These are phyloP conservation scores for Okamejei kenojei DNA, from an alignment of 2,797 vertebrate species.

Conservation along the genomic window DNA sequence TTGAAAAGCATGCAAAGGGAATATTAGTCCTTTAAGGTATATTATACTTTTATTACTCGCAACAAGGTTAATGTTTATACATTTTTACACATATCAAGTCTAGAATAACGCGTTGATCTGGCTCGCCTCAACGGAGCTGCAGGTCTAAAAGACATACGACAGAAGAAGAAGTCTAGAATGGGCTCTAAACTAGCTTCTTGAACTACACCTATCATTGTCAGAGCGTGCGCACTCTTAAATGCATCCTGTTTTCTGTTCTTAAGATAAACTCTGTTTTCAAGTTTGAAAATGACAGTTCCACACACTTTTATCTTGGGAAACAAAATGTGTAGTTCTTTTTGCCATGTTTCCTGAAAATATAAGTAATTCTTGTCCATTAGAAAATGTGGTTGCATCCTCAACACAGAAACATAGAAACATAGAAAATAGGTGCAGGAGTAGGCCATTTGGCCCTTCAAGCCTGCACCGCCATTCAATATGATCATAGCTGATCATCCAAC, in stretches of 20 bases:
- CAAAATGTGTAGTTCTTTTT: background rate
- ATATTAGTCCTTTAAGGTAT: background rate
- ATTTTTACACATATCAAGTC: background rate
- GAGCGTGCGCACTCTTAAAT: background rate
- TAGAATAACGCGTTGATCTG: background rate
- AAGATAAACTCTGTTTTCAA: background rate
- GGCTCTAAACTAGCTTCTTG: background rate
- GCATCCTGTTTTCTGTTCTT: background rate
- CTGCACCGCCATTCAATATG: too few species aligned
- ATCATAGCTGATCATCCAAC: too few species aligned
- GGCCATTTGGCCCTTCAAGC: too few species aligned
- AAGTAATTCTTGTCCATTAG: background rate
- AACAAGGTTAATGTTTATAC: background rate
- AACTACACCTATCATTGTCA: background rate
- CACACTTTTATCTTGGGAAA: background rate
- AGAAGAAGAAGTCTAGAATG: background rate
- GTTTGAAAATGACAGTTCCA: background rate
- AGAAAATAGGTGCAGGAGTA: too few species aligned
- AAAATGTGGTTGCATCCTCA: background rate
- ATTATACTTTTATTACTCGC: background rate
- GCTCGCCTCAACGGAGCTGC: too few species aligned
- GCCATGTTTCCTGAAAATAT: background rate
- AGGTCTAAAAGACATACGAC: too few species aligned
- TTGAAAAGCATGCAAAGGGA: background rate
- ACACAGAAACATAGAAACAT: too few species aligned